A percentile compares a stretch with the other conserved stretches of the same genome.
Evolutionary conservation across 2,797 vertebrate genomes (phyloP).

Genomic region (Xiphorhynchus erythropygius): DNA sequence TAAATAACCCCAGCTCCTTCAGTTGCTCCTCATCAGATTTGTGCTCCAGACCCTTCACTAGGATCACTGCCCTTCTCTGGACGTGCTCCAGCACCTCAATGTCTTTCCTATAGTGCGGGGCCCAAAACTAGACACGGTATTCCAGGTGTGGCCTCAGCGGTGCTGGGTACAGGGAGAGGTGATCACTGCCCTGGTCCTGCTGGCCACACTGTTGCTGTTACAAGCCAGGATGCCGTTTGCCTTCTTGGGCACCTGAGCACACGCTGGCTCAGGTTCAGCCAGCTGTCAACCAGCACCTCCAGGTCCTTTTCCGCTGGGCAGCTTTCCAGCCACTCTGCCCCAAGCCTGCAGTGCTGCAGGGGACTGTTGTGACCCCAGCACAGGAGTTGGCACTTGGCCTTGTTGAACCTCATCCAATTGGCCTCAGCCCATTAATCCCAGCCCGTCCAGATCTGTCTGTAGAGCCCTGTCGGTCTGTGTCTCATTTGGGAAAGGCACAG

Average conservation of each 20-base stretch:
- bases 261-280: background rate
- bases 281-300: background rate
- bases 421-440: background rate
- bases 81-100: rapidly evolving
- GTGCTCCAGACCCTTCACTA: background rate
- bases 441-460: background rate
- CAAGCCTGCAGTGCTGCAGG: rapidly evolving
- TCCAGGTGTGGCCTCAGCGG: background rate
- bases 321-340: background rate
- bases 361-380: background rate
- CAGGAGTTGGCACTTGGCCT: background rate
- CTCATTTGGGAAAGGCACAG: background rate
- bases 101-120: rapidly evolving
- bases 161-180: rapidly evolving
- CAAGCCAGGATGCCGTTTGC: background rate
- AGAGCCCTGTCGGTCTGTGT: background rate
- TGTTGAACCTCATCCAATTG: background rate
- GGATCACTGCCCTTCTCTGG: rapidly evolving
- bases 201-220: rapidly evolving
- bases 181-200: rapidly evolving
- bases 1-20: background rate
- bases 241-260: background rate
- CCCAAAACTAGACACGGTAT: rapidly evolving
- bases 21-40: background rate
- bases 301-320: background rate